Conservation (phyloP, 2,113 vertebrate species). For the Paedocypris sp. region DNA sequence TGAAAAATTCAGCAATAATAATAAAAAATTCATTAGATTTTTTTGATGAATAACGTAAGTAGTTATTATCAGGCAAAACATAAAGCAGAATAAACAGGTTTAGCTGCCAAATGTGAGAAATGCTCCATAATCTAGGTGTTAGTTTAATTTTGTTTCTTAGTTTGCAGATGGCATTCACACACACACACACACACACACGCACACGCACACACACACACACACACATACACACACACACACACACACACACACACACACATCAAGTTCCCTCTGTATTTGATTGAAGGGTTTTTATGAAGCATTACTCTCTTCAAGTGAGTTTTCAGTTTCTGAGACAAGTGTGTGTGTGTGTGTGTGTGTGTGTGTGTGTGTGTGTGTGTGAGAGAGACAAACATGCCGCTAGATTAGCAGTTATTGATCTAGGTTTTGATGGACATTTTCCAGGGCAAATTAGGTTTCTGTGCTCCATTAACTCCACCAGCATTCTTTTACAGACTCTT, state of each 20-base stretch:
- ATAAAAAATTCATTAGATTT: no score
- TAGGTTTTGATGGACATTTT: slow-evolving; percentile 35
- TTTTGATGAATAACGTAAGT: no score
- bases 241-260: neutral
- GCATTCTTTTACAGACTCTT: neutral
- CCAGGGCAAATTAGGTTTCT: slow-evolving; percentile 47
- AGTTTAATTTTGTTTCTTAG: no score
- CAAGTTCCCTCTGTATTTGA: neutral
- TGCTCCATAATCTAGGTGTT: no score
- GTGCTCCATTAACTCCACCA: slow-evolving; percentile 40
- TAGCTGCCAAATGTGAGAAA: no score
- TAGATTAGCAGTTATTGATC: slow-evolving; percentile 41
- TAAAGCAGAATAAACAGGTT: no score
- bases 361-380: slow-evolving; percentile 15
- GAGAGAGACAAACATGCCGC: slow-evolving; percentile 1
- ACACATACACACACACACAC: no score
- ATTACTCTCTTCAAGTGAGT: neutral
- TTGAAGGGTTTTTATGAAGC: neutral
- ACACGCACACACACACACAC: no score
- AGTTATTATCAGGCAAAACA: no score
- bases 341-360: neutral
- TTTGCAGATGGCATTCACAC: no score
- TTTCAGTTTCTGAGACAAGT: neutral
- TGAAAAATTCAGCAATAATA: no score
- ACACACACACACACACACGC: no score